Evolutionary conservation across 1,140 invertebrate genomes (phyloP), one percentile per base, ranked within the genome.

Genomic region (Ctenoplectra terminalis): DNA sequence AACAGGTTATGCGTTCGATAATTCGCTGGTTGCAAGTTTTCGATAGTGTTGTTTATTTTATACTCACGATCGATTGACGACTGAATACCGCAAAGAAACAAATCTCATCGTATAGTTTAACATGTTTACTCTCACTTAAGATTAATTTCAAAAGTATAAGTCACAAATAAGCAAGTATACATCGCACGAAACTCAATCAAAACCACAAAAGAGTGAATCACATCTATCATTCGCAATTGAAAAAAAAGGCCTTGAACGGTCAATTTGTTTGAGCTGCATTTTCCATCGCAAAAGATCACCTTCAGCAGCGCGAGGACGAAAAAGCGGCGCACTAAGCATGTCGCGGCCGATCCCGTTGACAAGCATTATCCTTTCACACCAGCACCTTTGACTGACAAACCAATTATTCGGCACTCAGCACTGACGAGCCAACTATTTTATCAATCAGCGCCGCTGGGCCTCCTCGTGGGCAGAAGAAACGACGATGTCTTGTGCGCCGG

Each of bases 331-430:
- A n/a, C 20, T 48, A n/a, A 29, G 6, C 58, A 37, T 52, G 58
- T 60, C 31, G n/a, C 31, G 17, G 26, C n/a, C 43, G n/a, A 20
- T 46, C 48, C 52, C 52, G 74, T 70, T 82, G 64, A 78, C 81
- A 78, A 79, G 81, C 74, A 79, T 78, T 82, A 78, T 78, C 81
- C 75, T 78, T 82, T 82, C 75, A 79, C 75, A 56, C 75, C 66
- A 79, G 78, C 80, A 75, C 73, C 81, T 77, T 58, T 78, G 34
- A 84, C 73, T 77, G 73, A 85, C 81, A 85, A 85, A 85, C 73
- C 81, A 85, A 85, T 85, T 85, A 84, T 84, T 84, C 67, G 73
- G 58, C 74, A 60, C 83, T 81, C 81, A 64, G 29, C 81, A 13
- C 75, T 54, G 66, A 78, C 81, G 75, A 82, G 66, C 78, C 56